Conservation (phyloP, 2,113 vertebrate species). For the Alligator sinensis region DNA sequence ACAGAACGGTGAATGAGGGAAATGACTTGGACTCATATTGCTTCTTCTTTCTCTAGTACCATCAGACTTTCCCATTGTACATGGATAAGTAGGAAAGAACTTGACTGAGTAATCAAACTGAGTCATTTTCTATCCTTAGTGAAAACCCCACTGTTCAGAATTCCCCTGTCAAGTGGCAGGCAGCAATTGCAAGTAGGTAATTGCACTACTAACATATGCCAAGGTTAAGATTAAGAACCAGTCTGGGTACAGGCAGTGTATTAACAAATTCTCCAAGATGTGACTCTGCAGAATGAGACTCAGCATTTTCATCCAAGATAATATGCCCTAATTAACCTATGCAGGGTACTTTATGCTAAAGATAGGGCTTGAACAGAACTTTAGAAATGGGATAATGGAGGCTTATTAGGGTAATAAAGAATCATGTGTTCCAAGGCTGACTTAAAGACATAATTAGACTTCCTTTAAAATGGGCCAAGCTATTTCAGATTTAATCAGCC, state of each 20-base stretch:
- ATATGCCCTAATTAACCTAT: conserved; percentile 74
- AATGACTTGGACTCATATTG: conserved; percentile 39
- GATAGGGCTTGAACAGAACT: conserved; percentile 68
- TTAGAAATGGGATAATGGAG: conserved; percentile 73
- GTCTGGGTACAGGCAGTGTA: conserved; percentile 41
- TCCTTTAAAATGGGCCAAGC: conserved; percentile 61
- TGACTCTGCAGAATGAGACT: conserved; percentile 71
- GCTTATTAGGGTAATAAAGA: conserved; percentile 78
- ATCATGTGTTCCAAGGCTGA: conserved; percentile 73
- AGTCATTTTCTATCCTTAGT: conserved; percentile 71
- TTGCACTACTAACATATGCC: conserved; percentile 66
- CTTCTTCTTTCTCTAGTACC: conserved; percentile 52
- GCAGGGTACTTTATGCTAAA: conserved; percentile 67
- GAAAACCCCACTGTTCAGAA: conserved; percentile 70
- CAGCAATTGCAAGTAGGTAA: conserved; percentile 64
- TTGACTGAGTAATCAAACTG: conserved; percentile 69
- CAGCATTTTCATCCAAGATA: conserved; percentile 73
- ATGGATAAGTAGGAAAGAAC: conserved; percentile 53
- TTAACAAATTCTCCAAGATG: conserved; percentile 70
- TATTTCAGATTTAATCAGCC: conserved; percentile 67
- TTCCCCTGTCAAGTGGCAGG: conserved; percentile 59
- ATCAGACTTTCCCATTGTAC: conserved; percentile 60
- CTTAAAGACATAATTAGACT: conserved; percentile 73
- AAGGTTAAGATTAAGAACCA: conserved; percentile 66
- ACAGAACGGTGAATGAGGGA: background rate